Base-by-base conservation (phyloP, 1,140 invertebrate genomes). In the Telenomus remus region DNA sequence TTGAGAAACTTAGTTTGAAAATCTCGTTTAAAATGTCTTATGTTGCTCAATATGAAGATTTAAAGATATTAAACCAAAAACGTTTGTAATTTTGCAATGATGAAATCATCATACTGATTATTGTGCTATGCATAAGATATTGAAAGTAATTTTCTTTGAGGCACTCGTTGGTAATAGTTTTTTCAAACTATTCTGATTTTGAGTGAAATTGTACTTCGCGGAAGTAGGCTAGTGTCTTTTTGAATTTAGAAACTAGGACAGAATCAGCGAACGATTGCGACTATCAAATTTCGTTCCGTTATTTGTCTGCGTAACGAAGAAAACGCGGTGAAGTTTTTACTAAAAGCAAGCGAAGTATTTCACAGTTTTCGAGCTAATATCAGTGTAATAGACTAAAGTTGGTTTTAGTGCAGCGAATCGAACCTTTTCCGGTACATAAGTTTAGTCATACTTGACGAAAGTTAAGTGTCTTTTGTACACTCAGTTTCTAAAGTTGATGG, bases 181-280 rank as follows among this genome's bases (percentile, higher is more conserved):
- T 42, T 47, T 35, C 14, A 63, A 61, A 56, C 39, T n/a, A 12
- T 13, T 44, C 13, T 13, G n/a, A 44, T 13, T 44, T 44, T 44
- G 37, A 39, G 9, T 39, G 37, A 39, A 39, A 39, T 39, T 54
- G 49, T 55, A 54, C 56, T 42, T 60, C 11, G 49, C 9, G 10
- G n/a, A 69, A 60, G 66, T 48, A 69, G 49, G 47, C 55, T 49
- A 33, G 11, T 42, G n/a, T 15, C 51, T 50, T 61, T 70, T 57
- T 49, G 66, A 70, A 61, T 59, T 61, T 63, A 70, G 51, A 61
- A 61, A 70, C 66, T 70, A 57, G 57, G 56, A 61, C 57, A 56
- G 56, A 70, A 51, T 70, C 66, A 14, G 35, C 46, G 19, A 63
- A 70, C 66, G 55, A 70, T 61, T 61, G 56, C 51, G 50, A 61